Evolutionary conservation across 2,797 vertebrate species (phyloP).

Genomic region (Myotis findleyi): DNA sequence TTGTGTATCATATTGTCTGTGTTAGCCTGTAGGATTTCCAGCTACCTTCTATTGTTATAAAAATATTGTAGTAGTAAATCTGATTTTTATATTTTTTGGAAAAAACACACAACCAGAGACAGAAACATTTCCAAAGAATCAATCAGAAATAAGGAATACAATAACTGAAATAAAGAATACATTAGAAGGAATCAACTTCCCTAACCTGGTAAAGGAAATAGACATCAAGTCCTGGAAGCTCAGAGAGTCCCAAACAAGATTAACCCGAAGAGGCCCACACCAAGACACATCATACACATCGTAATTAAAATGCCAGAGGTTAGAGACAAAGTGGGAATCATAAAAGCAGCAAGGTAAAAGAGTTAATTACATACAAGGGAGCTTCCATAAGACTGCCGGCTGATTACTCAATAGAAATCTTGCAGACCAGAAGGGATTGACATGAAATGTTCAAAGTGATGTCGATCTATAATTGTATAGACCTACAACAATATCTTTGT

Average conservation of each 20-base stretch:
- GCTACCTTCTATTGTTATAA: too few species aligned
- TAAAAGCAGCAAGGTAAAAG: background rate
- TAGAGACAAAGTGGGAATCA: background rate
- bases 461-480: background rate
- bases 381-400: background rate
- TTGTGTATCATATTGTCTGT: too few species aligned
- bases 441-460: background rate
- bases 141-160: background rate
- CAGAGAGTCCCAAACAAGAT: background rate
- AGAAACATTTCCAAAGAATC: background rate
- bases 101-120: background rate
- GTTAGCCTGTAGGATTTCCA: too few species aligned
- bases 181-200: background rate
- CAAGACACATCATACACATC: background rate
- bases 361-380: background rate
- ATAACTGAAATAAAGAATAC: background rate
- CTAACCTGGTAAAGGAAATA: background rate
- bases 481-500: background rate
- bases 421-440: background rate
- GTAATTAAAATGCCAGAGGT: background rate
- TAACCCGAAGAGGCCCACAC: background rate
- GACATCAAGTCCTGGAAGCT: background rate
- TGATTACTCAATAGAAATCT: background rate
- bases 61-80: too few species aligned
- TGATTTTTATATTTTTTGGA: too few species aligned